These are phyloP conservation scores for Scaptomyza tumidula DNA, from an alignment of 2,888 invertebrate species.

Conservation along the genomic window DNA sequence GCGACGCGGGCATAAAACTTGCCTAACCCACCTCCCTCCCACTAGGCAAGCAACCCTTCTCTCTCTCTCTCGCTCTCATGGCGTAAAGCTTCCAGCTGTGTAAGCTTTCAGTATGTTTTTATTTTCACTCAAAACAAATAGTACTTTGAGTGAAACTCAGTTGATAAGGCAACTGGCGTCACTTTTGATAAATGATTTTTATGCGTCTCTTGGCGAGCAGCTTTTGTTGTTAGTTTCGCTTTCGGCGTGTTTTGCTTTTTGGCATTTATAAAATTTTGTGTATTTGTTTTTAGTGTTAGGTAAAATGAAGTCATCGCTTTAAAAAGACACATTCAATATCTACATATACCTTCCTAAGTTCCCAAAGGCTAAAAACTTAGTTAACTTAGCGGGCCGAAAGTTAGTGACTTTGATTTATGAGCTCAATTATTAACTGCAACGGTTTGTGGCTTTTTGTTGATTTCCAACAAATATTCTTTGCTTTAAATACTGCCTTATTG, in stretches of 20 bases:
- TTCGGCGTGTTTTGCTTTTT: slow-evolving; percentile 13
- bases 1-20: slow-evolving; percentile 37
- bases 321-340: slow-evolving; percentile 39
- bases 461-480: neutral
- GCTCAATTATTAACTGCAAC: slow-evolving; percentile 12
- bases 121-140: slow-evolving; percentile 68
- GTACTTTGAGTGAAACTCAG: slow-evolving; percentile 39
- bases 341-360: slow-evolving; percentile 5
- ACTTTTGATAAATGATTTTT: slow-evolving; percentile 68
- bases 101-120: slow-evolving; percentile 36
- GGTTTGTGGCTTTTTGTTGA: slow-evolving; percentile 8
- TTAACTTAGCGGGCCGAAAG: slow-evolving; percentile 1
- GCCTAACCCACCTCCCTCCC: slow-evolving; percentile 1
- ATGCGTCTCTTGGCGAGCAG: slow-evolving; percentile 10
- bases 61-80: neutral
- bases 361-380: slow-evolving; percentile 32
- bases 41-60: neutral
- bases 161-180: slow-evolving; percentile 58
- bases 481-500: neutral
- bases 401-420: slow-evolving; percentile 29
- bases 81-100: neutral
- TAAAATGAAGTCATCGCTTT: slow-evolving; percentile 76
- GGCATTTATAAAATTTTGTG: slow-evolving; percentile 50
- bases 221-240: slow-evolving; percentile 55
- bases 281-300: slow-evolving; percentile 35